Percentiles rank a stretch among this genome's conserved stretches.
Conservation (phyloP, 37 sponge, comb jelly and placozoan species). For the Chondrosia reniformis region DNA sequence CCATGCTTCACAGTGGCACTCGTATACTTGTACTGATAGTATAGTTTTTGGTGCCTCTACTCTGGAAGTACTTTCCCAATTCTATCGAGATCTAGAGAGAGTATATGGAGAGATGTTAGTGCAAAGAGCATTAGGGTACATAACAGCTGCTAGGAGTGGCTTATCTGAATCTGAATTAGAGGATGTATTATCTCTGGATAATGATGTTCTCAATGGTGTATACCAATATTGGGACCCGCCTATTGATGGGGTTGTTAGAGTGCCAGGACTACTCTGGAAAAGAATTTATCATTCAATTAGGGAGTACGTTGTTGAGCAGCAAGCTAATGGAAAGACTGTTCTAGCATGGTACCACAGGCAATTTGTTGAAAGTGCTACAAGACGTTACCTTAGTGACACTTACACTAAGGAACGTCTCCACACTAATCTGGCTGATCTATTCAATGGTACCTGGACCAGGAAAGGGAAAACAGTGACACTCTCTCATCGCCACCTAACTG, state of each 20-base stretch:
- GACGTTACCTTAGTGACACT: constrained; percentile 27
- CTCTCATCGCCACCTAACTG: constrained; percentile 2
- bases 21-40: constrained; percentile 27
- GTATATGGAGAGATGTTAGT: constrained; percentile 44
- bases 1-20: constrained; percentile 45
- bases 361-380: constrained; percentile 47
- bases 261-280: constrained; percentile 58
- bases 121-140: constrained; percentile 38
- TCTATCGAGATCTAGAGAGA: constrained; percentile 37
- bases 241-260: constrained; percentile 24
- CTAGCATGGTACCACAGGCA: constrained; percentile 70
- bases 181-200: constrained; percentile 63
- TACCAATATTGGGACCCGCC: constrained; percentile 76
- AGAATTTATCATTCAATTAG: constrained; percentile 31
- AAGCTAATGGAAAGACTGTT: constrained; percentile 36
- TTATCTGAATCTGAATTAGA: constrained; percentile 65
- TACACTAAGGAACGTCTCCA: not conserved
- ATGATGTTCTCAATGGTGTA: constrained; percentile 59
- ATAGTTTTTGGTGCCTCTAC: constrained; percentile 27
- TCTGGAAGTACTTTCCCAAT: constrained; percentile 17
- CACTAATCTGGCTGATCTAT: constrained; percentile 28
- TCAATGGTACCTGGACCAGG: constrained; percentile 39
- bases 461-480: constrained; percentile 16
- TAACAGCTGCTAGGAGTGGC: constrained; percentile 51
- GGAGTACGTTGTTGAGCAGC: constrained; percentile 48